Conservation (phyloP, 2,888 invertebrate genomes). For the Sinodicranocentrus sp. region DNA sequence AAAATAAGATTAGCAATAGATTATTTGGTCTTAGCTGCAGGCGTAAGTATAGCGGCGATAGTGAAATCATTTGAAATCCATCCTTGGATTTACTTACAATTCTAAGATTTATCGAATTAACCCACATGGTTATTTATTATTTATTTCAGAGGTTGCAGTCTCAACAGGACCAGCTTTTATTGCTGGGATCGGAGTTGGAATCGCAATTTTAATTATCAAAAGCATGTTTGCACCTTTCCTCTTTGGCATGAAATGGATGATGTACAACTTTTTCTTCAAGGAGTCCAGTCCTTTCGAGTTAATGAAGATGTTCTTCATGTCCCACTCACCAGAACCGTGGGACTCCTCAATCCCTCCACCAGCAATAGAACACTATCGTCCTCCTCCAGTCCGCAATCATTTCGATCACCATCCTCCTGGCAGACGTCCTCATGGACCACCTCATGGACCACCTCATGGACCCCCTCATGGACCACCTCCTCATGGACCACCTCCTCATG, state of each 20-base stretch:
- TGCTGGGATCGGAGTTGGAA: slow-evolving; percentile 84
- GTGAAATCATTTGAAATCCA: no score
- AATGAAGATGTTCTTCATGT: slow-evolving; percentile 68
- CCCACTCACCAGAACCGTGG: slow-evolving; percentile 56
- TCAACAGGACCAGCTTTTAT: slow-evolving; percentile 79
- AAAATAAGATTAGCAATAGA: no score
- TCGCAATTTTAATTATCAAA: slow-evolving; percentile 88
- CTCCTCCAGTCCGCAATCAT: slow-evolving; percentile 70
- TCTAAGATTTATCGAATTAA: no score
- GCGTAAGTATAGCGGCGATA: no score
- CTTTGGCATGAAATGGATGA: slow-evolving; percentile 89
- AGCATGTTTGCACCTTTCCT: slow-evolving; percentile 87
- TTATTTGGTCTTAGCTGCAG: no score
- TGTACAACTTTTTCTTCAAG: slow-evolving; percentile 88
- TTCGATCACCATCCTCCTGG: slow-evolving; percentile 60
- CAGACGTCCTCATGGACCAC: slow-evolving; percentile 8
- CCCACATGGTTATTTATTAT: no score
- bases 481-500: background rate
- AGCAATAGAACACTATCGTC: slow-evolving; percentile 72
- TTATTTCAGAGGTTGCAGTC: slow-evolving; percentile 75
- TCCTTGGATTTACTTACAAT: no score
- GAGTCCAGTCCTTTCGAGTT: slow-evolving; percentile 74
- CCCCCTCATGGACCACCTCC: background rate
- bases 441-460: slow-evolving; percentile 19
- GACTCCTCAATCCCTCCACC: slow-evolving; percentile 68